phyloP scores from a whole-genome alignment of 2,113 vertebrate species.

The Origma solitaria region DNA sequence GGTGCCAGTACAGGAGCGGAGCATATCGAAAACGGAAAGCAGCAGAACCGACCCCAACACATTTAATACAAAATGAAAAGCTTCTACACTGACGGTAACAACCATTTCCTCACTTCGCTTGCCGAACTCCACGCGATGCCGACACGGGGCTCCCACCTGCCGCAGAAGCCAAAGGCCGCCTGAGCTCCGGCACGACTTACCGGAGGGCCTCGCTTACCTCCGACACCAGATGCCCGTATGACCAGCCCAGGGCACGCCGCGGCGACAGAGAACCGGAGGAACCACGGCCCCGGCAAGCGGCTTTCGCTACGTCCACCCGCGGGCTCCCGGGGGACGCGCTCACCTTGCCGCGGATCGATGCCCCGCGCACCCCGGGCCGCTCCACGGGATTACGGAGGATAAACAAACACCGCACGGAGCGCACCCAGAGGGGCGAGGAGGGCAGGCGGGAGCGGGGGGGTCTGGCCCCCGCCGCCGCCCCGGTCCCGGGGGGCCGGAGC shows the following conservation, averaged over 20 bases:
- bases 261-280: too few relatives aligned
- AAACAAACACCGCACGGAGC: background rate
- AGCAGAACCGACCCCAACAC: background rate
- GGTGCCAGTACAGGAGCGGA: background rate
- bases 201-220: background rate
- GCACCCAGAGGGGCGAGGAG: background rate
- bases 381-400: background rate
- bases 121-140: background rate
- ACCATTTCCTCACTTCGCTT: background rate
- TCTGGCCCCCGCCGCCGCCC: background rate
- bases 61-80: fast-evolving
- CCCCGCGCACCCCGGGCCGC: background rate
- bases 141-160: background rate
- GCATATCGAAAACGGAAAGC: background rate
- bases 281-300: background rate
- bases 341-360: background rate
- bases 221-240: background rate
- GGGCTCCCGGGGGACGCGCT: background rate
- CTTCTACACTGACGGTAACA: background rate
- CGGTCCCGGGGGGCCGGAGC: background rate
- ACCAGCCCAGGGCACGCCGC: background rate
- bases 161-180: background rate
- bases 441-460: background rate
- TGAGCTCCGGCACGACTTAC: background rate
- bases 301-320: background rate